Evolutionary conservation across 2,888 invertebrate genomes (phyloP), one percentile per base, ranked within the genome.

Genomic region (Agonopterix subpropinquella): DNA sequence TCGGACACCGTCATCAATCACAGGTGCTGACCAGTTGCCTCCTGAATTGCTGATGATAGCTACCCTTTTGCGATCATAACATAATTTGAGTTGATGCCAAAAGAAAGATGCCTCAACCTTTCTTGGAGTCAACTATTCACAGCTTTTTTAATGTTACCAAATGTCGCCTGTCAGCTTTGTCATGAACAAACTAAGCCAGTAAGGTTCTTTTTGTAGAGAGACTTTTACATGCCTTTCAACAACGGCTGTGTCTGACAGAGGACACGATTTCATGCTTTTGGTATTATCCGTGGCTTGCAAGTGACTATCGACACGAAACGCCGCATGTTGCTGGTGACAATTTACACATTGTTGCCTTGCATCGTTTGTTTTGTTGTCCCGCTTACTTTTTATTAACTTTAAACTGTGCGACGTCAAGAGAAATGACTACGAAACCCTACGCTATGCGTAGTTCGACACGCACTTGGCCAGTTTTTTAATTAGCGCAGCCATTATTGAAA

Each of bases 1-100:
- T 74, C 71, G 67, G 80, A 79, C 83, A 71, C 69, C 65, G 65
- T 62, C 68, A 83, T 87, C 83, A 77, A 84, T 86, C 80, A 83
- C 77, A 79, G 76, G 73, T 77, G 64, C 63, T 67, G 64, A 67
- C 71, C 69, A 66, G 60, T 62, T 63, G 58, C 62, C 63, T 58
- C 59, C 60, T 62, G 59, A 50, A 54, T 55, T 59, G 59, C 58
- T 55, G 56, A 41, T 52, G 45, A 41, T 42, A 45, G 36, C 42
- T 41, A 28, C 42, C 41, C 28, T 28, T 28, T 28, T 28, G 28
- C 28, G 28, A 28, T 28, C 28, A 28, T 28, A 28, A 28, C 28
- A 28, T 28, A 5, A 28, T 28, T 28, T 28, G 28, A 28, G 28
- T 28, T 28, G 28, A 28, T 28, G 28, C 28, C 28, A 5, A 28